These are phyloP conservation scores for Catostomus latipinnis DNA, from an alignment of 2,797 vertebrate genomes.

Conservation along the genomic window DNA sequence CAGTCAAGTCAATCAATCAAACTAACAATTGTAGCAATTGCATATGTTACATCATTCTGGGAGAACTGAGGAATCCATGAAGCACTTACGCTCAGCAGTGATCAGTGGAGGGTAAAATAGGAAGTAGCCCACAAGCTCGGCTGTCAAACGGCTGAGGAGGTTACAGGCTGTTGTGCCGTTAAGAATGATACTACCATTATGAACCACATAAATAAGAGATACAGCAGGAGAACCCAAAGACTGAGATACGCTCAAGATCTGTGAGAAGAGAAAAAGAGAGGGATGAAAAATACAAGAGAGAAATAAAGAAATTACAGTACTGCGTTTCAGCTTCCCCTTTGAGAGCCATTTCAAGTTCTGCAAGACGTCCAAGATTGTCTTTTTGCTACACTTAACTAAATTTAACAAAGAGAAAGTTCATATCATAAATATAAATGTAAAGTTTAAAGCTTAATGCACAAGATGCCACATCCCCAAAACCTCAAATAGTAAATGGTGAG, in stretches of 20 bases:
- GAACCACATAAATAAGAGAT: constrained; percentile 91
- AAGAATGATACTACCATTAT: constrained; percentile 85
- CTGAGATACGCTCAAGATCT: constrained; percentile 91
- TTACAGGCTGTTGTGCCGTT: constrained; percentile 92
- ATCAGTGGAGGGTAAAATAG: constrained; percentile 94
- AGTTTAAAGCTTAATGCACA: too few relatives aligned
- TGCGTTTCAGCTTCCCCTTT: too few relatives aligned
- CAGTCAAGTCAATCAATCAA: not conserved
- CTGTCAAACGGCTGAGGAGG: constrained; percentile 92
- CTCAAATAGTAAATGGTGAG: not conserved
- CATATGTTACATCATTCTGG: not conserved
- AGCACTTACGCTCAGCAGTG: constrained; percentile 91
- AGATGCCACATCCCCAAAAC: not conserved
- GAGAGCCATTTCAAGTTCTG: not conserved
- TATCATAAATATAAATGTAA: too few relatives aligned
- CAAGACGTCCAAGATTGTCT: too few relatives aligned
- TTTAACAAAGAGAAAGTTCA: too few relatives aligned
- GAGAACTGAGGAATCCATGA: constrained; percentile 52
- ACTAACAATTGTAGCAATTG: not conserved
- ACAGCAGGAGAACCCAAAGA: constrained; percentile 84
- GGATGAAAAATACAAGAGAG: constrained; percentile 17
- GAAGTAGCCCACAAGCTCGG: constrained; percentile 97
- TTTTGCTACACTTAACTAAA: too few relatives aligned
- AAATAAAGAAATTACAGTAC: not conserved
- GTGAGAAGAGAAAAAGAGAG: constrained; percentile 51